A percentile compares a stretch with the other conserved stretches of the same genome.
phyloP scores from a whole-genome alignment of 92 coral and sea anemone species.

The Epizoanthus ramosus region DNA sequence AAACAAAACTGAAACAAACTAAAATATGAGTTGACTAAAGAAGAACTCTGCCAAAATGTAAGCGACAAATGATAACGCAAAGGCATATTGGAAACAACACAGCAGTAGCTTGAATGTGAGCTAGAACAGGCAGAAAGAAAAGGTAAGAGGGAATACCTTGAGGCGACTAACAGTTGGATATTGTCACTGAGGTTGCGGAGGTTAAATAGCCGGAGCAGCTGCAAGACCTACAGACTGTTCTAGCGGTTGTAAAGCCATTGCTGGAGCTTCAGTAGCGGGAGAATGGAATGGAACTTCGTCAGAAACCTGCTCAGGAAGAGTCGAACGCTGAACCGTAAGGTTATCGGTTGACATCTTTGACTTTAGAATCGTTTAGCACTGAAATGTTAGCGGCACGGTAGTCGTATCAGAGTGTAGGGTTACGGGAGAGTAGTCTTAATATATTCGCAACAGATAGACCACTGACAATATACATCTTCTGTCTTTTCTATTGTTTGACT shows the following conservation, averaged over 20 bases:
- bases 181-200: background rate
- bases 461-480: no score
- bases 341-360: conserved; percentile 11
- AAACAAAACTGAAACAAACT: no score
- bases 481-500: no score
- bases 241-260: background rate
- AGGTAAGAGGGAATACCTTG: conserved; percentile 3
- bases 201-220: conserved; percentile 11
- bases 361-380: no score
- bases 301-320: conserved; percentile 35
- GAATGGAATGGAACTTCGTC: conserved; percentile 23
- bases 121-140: background rate
- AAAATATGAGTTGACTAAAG: background rate
- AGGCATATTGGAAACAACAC: no score
- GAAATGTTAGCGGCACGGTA: conserved; percentile 26
- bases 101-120: no score
- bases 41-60: background rate
- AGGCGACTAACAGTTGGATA: no score
- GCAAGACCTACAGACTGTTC: conserved; percentile 13
- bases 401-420: no score
- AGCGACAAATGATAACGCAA: no score
- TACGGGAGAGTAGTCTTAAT: no score
- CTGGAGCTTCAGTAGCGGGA: conserved; percentile 25
- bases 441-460: no score
- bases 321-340: conserved; percentile 13